phyloP scores from a whole-genome alignment of 1,140 invertebrate genomes.

The Euura saliciscinereae region DNA sequence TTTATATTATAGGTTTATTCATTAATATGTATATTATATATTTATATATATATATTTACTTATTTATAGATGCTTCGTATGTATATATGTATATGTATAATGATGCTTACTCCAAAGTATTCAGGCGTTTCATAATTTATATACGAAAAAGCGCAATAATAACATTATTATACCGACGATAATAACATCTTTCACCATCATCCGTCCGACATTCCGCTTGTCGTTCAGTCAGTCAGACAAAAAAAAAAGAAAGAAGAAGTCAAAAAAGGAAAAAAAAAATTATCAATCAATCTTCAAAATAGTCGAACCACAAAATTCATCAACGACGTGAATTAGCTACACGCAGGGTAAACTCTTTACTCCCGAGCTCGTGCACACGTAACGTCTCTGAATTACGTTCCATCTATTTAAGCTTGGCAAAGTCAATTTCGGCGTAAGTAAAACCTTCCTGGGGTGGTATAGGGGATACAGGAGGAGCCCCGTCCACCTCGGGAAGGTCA shows the following conservation, averaged over 20 bases:
- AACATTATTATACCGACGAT: neutral
- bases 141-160: constrained; percentile 47
- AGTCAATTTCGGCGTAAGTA: constrained; percentile 76
- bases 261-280: neutral
- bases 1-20: constrained; percentile 44
- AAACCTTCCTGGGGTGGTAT: constrained; percentile 58
- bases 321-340: neutral
- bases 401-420: constrained; percentile 63
- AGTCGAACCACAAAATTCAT: neutral
- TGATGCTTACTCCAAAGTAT: constrained; percentile 26
- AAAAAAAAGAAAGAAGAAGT: neutral
- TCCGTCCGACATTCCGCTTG: neutral
- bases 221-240: neutral
- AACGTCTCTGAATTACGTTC: constrained; percentile 30
- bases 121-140: constrained; percentile 44
- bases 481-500: constrained; percentile 62
- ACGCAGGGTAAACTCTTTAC: neutral
- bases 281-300: neutral
- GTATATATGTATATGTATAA: constrained; percentile 43
- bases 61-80: constrained; percentile 31
- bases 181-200: neutral
- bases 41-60: constrained; percentile 33
- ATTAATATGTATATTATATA: constrained; percentile 45
- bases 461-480: constrained; percentile 50
- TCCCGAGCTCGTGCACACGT: neutral